Evolutionary conservation across 2,113 vertebrate genomes (phyloP), one percentile per base, ranked within the genome.

Genomic region (Epinephelus lanceolatus): DNA sequence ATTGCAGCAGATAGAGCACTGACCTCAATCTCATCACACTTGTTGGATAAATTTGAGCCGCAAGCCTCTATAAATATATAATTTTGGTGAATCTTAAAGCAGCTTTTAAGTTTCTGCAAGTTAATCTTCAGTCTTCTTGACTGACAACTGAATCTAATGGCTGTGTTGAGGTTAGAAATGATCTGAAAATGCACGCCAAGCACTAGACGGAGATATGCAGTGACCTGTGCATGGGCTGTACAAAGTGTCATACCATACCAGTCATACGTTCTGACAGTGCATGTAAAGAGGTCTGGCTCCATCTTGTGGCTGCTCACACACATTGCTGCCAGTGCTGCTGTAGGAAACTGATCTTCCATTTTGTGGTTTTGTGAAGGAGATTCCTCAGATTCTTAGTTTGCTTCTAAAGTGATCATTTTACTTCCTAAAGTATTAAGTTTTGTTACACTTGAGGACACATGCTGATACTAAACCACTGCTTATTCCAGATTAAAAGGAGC

Each of bases 271-370:
- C 45, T 74, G 45, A 69, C 13, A 19, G 5, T 10, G 8, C 21
- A 12, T 19, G 10, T n/a, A 40, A 67, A 25, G 84, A 21, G 60
- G 0, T 23, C 8, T 84, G 79, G 89, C 94, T 21, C 92, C 94
- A 87, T 86, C 94, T 93, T 65, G 92, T 94, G 94, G 84, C 80
- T 12, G 60, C 68, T 79, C 15, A 2, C 21, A 0, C 53, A 33
- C 49, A n/a, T 30, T 52, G 59, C 73, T 6, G 2, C 49, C 19
- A 11, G 10, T 8, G 53, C 10, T 1, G 10, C 57, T 61, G 27
- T 2, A 27, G 55, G 19, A 71, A 59, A 21, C 14, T 0, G 2
- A 56, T 42, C 89, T 88, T 89, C 89, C 91, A 93, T 93, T 91
- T 91, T 93, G 85, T 89, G 85, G 51, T 63, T 87, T 73, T 55